Base-by-base conservation (phyloP, 2,888 invertebrate genomes). In the Mayetiola destructor region DNA sequence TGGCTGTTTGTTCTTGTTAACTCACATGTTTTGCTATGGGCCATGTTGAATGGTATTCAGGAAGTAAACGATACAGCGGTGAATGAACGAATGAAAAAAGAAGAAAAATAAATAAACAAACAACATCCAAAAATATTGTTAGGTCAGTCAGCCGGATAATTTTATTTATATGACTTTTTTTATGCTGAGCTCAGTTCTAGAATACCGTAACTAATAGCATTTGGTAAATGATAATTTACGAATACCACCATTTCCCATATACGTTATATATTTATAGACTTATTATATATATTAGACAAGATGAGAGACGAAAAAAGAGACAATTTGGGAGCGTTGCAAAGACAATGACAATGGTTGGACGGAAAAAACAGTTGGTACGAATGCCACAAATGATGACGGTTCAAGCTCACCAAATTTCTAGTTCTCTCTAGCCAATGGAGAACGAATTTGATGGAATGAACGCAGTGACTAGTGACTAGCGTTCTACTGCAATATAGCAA, bases 381-480 rank as follows among this genome's bases (percentile, higher is more conserved):
- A 48, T 27, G 48, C 48, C 48, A 48, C 48, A 48, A 48, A 48
- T 48, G 23, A 48, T 48, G 27, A 27, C 16, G 48, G 48, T 48
- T 48, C 48, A 48, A 48, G 48, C 48, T 48, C 48, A 48, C 27
- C 27, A 27, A 48, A 48, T 48, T 48, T 48, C 23, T 48, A 48
- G 48, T 48, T 48, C 48, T 48, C 48, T 48, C 48, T 48, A 48
- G 39, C n/a, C n/a, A n/a, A n/a, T n/a, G n/a, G n/a, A n/a, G n/a
- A n/a, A n/a, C n/a, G n/a, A n/a, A n/a, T n/a, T n/a, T n/a, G n/a
- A n/a, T n/a, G n/a, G n/a, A n/a, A n/a, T n/a, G n/a, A n/a, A n/a
- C n/a, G n/a, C n/a, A n/a, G n/a, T n/a, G n/a, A n/a, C n/a, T n/a
- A 39, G 48, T 48, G 48, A 48, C 23, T 48, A 16, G n/a, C 48